phyloP scores from a whole-genome alignment of 2,888 invertebrate species.

The Drosophila mimica region DNA sequence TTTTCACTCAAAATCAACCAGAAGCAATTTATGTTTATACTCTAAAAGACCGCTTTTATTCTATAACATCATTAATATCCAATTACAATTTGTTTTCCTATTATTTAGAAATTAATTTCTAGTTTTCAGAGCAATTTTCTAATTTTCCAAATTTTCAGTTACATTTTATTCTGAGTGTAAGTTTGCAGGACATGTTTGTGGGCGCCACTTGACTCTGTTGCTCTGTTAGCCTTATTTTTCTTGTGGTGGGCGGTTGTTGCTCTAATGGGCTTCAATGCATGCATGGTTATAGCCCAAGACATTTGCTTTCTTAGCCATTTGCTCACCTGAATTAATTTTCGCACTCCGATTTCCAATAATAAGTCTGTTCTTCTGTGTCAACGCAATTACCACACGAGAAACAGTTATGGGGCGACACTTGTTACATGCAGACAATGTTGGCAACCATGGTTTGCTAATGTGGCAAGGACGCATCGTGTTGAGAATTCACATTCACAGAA shows the following conservation, averaged over 20 bases:
- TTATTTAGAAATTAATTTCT: background rate
- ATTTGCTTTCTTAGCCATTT: constrained; percentile 9
- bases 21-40: background rate
- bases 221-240: background rate
- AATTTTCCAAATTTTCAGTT: background rate
- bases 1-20: background rate
- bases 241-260: background rate
- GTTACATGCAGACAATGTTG: constrained; percentile 58
- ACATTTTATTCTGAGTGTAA: background rate
- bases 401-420: constrained; percentile 60
- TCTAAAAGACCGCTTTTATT: background rate
- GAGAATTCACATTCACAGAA: constrained; percentile 24
- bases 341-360: constrained; percentile 13
- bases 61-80: background rate
- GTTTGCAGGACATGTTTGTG: constrained; percentile 8
- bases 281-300: background rate
- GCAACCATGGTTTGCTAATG: constrained; percentile 5
- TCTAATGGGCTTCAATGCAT: constrained; percentile 14
- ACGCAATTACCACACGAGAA: constrained; percentile 6
- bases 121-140: background rate
- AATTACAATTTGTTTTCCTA: background rate
- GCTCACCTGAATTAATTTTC: constrained; percentile 27
- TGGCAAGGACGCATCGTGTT: constrained; percentile 41
- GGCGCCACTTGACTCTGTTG: background rate
- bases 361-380: constrained; percentile 8